Conservation (phyloP, 30 jellyfish, hydroid and myxozoan species). For the Sanderia malayensis region DNA sequence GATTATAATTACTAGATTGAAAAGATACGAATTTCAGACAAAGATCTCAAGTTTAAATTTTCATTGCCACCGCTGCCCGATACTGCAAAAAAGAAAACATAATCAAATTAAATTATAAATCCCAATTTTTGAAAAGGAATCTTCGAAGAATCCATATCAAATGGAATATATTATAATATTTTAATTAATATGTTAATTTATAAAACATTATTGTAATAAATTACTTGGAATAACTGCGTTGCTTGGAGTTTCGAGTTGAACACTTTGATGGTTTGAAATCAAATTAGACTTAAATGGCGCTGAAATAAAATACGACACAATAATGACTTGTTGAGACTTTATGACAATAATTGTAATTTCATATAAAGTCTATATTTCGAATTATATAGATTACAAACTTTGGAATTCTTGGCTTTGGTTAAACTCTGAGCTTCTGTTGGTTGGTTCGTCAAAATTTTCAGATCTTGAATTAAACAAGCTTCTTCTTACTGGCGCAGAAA, state of each 20-base stretch:
- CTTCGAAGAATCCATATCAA: too few relatives aligned
- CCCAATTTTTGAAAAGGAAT: too few relatives aligned
- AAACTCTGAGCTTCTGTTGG: neutral
- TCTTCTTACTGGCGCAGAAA: too few relatives aligned
- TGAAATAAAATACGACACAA: neutral
- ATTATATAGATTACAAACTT: neutral
- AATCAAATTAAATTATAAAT: too few relatives aligned
- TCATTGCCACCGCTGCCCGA: conserved; percentile 23
- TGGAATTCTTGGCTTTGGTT: neutral
- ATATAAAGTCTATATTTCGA: too few relatives aligned
- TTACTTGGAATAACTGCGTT: conserved; percentile 48
- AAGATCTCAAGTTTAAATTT: conserved; percentile 35
- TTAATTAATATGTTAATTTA: too few relatives aligned
- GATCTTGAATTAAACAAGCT: too few relatives aligned
- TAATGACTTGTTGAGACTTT: neutral
- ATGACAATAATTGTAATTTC: too few relatives aligned
- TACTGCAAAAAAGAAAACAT: conserved; percentile 32
- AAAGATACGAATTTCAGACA: conserved; percentile 78
- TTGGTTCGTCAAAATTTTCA: too few relatives aligned
- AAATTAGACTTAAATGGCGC: neutral
- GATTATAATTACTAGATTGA: too few relatives aligned
- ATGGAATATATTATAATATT: too few relatives aligned
- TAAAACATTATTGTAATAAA: neutral
- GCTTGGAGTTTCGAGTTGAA: conserved; percentile 60
- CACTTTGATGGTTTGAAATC: neutral